A percentile compares a stretch with the other conserved stretches of the same genome.
These are phyloP conservation scores for Alectura lathami DNA, from an alignment of 2,113 vertebrate genomes.

Conservation along the genomic window DNA sequence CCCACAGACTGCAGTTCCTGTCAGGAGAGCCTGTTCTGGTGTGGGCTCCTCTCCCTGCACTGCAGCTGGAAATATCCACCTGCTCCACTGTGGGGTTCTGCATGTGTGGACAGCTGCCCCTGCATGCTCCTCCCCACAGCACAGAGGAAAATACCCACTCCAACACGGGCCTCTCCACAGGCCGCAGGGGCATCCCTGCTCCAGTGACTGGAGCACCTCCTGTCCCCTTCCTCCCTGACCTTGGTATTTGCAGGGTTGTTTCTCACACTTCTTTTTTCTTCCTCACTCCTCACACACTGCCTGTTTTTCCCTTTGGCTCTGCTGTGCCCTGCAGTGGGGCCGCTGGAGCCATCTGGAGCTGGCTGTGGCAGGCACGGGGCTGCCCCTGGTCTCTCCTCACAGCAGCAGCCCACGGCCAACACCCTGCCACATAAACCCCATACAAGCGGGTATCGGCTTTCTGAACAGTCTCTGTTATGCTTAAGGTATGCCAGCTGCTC, in stretches of 20 bases:
- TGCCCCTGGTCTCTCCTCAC: not conserved
- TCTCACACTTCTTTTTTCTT: not conserved
- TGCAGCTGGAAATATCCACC: not conserved
- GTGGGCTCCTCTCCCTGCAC: not conserved
- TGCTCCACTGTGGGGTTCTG: not conserved
- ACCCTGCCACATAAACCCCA: not conserved
- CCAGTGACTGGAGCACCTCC: not conserved
- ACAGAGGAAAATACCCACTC: not conserved
- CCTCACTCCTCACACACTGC: not conserved
- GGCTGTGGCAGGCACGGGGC: not conserved
- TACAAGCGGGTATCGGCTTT: not conserved
- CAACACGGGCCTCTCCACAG: not conserved
- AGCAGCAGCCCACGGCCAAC: not conserved
- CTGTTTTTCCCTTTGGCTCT: not conserved
- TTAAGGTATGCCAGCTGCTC: not conserved
- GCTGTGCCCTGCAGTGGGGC: too few relatives aligned
- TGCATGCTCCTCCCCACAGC: not conserved
- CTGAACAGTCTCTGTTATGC: not conserved
- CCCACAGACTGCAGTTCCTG: not conserved
- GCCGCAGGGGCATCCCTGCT: not conserved
- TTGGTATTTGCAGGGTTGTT: not conserved
- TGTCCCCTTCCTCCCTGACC: not conserved
- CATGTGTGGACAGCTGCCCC: not conserved
- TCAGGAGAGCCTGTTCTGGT: not conserved
- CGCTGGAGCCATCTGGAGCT: not conserved